phyloP scores from a whole-genome alignment of 2,797 vertebrate species.

The Phalanger gymnotis region DNA sequence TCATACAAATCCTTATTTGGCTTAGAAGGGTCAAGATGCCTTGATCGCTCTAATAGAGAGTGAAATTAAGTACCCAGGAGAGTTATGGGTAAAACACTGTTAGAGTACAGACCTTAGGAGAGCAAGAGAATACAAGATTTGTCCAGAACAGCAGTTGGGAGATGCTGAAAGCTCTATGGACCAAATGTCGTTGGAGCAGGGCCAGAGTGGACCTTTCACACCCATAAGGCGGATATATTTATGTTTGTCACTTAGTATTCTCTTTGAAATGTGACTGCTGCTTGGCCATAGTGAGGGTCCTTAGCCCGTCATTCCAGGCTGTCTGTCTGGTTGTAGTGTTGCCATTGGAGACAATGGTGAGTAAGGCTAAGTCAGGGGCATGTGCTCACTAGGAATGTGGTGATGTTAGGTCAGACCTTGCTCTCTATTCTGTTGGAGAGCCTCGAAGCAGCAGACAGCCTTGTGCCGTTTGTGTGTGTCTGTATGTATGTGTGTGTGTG shows the following conservation, averaged over 20 bases:
- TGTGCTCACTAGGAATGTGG: neutral
- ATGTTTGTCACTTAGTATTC: neutral
- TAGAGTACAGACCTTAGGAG: neutral
- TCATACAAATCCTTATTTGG: neutral
- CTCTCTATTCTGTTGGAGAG: neutral
- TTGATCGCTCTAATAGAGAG: neutral
- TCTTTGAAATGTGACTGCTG: neutral
- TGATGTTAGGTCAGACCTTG: neutral
- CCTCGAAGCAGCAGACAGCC: neutral
- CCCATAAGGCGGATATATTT: neutral
- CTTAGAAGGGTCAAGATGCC: neutral
- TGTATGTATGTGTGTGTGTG: neutral
- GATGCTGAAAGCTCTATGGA: neutral
- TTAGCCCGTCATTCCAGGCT: neutral
- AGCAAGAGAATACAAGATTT: neutral
- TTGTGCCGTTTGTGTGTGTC: neutral
- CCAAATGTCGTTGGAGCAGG: neutral
- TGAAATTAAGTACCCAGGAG: neutral
- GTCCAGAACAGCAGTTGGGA: neutral
- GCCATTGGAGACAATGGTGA: neutral
- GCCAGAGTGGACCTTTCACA: neutral
- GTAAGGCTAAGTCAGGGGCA: neutral
- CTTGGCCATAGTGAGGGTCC: neutral
- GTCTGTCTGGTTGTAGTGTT: neutral
- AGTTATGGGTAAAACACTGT: neutral